A percentile compares a stretch with the other conserved stretches of the same genome.
phyloP scores from a whole-genome alignment of 2,113 vertebrate species.

The Camelus bactrianus region DNA sequence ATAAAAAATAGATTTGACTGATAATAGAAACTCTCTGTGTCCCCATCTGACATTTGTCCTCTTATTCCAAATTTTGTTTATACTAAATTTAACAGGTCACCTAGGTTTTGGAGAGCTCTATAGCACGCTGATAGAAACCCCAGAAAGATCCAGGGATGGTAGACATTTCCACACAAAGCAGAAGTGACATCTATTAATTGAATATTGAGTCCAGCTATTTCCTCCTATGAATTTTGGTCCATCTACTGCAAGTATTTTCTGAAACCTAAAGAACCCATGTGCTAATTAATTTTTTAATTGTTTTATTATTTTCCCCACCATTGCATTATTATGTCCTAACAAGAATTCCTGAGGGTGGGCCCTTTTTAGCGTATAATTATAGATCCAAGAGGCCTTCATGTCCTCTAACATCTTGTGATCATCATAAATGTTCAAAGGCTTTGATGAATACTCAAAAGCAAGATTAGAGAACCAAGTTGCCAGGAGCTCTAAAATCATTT shows the following conservation, averaged over 20 bases:
- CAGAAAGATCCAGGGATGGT: neutral
- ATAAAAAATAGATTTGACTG: neutral
- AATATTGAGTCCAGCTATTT: neutral
- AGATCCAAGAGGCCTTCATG: constrained; percentile 37
- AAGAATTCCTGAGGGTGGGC: neutral
- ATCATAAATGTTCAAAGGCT: constrained; percentile 53
- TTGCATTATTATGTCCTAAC: neutral
- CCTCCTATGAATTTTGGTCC: neutral
- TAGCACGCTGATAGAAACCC: neutral
- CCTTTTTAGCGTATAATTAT: constrained; percentile 22
- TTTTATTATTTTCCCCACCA: neutral
- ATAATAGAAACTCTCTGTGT: neutral
- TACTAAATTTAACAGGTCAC: neutral
- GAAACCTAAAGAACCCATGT: neutral
- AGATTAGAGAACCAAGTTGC: constrained; percentile 45
- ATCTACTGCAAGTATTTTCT: neutral
- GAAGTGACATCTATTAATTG: neutral
- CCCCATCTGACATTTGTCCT: neutral
- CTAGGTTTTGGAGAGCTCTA: neutral
- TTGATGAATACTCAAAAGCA: constrained; percentile 64
- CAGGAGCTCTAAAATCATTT: constrained; percentile 45
- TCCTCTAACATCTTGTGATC: neutral
- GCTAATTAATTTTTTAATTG: neutral
- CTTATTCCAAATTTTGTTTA: neutral
- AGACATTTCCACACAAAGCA: neutral